Evolutionary conservation across 2,888 invertebrate species (phyloP).

Genomic region (Bombylius discolor): DNA sequence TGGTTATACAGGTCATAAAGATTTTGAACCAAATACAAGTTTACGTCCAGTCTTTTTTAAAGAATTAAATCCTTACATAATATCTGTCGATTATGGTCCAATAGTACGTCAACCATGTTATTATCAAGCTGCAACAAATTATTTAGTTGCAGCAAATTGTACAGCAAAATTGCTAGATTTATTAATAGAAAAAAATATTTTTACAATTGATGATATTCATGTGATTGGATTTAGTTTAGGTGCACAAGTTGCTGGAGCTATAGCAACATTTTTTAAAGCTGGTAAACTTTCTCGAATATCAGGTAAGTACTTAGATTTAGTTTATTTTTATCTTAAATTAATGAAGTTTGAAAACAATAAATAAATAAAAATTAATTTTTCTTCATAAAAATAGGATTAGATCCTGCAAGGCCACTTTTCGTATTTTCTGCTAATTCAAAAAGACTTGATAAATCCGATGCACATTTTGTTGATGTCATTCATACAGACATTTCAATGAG

Average conservation of each 20-base stretch:
- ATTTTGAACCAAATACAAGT: conserved; percentile 46
- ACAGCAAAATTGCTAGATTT: conserved; percentile 44
- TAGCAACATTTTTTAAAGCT: conserved; percentile 37
- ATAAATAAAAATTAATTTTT: too few relatives aligned
- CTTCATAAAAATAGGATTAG: conserved; percentile 38
- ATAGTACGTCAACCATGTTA: conserved; percentile 49
- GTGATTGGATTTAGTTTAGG: conserved; percentile 54
- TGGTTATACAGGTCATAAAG: conserved; percentile 48
- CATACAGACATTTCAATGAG: conserved; percentile 48
- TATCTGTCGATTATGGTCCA: conserved; percentile 48
- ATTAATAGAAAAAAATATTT: conserved; percentile 35
- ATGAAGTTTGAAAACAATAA: too few relatives aligned
- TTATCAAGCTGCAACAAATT: conserved; percentile 43
- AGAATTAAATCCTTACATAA: conserved; percentile 44
- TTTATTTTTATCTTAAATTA: neutral
- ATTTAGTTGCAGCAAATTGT: conserved; percentile 46
- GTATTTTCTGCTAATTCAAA: conserved; percentile 35
- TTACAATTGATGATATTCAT: conserved; percentile 41
- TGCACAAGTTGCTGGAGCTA: conserved; percentile 45
- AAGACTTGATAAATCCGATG: conserved; percentile 44
- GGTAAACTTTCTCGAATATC: conserved; percentile 42
- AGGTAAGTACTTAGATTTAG: conserved; percentile 31
- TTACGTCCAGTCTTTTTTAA: conserved; percentile 47
- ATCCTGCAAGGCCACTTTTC: conserved; percentile 53
- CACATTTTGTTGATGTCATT: conserved; percentile 48